phyloP scores from a whole-genome alignment of 2,113 vertebrate species.

The Hyla sarda region DNA sequence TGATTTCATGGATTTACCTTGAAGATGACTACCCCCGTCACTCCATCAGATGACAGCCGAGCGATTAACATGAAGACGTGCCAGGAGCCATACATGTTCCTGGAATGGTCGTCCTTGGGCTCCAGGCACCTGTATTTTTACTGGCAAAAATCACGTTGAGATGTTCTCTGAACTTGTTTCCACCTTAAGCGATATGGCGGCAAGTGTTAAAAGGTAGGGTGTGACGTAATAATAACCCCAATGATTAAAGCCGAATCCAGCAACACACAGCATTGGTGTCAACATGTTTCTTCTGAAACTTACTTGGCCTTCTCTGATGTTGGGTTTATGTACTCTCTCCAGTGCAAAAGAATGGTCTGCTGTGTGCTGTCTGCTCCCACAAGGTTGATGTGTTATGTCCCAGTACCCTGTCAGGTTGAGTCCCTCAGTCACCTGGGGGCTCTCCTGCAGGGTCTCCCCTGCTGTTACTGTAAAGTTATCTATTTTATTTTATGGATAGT shows the following conservation, averaged over 20 bases:
- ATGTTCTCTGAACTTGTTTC: neutral
- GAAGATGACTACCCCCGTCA: neutral
- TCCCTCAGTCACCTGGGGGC: no score
- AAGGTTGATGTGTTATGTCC: no score
- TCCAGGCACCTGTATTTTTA: neutral
- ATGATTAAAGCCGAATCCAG: neutral
- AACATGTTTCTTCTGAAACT: no score
- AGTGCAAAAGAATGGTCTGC: no score
- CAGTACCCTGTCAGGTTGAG: no score
- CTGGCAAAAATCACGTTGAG: neutral
- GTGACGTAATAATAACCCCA: neutral
- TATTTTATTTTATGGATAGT: no score
- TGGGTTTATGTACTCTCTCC: no score
- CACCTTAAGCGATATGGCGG: neutral
- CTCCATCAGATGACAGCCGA: neutral
- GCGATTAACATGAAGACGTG: neutral
- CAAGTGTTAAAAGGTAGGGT: neutral
- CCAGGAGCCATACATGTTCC: neutral
- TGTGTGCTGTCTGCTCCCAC: no score
- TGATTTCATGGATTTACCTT: slow-evolving; percentile 36
- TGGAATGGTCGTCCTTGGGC: neutral
- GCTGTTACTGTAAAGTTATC: no score
- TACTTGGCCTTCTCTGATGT: no score
- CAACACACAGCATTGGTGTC: neutral
- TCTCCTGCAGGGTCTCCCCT: no score